Evolutionary conservation across 2,113 vertebrate genomes (phyloP).

Genomic region (Zosterops japonicus): DNA sequence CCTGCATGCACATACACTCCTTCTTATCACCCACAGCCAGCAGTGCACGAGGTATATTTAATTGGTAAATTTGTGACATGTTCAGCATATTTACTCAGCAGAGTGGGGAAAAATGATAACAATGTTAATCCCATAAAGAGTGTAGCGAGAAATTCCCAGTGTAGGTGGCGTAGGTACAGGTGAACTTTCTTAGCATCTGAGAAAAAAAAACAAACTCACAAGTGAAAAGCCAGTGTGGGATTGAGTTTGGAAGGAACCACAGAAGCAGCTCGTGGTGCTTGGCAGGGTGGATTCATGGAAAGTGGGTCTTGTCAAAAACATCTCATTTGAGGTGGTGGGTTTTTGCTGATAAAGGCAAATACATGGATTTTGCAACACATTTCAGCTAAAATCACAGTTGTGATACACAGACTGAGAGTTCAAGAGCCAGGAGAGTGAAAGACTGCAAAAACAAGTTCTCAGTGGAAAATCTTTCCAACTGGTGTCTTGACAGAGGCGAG

Average conservation of each 20-base stretch:
- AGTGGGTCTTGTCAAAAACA: background rate
- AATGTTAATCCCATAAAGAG: background rate
- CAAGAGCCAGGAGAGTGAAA: background rate
- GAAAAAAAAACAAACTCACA: accelerated
- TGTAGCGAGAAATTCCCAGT: accelerated
- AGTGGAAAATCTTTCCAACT: background rate
- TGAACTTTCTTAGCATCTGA: background rate
- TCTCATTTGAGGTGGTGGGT: background rate
- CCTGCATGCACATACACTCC: accelerated
- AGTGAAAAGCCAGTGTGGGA: background rate
- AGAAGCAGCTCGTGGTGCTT: background rate
- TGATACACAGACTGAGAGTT: background rate
- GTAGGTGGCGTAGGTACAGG: background rate
- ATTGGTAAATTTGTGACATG: background rate
- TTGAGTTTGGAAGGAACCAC: background rate
- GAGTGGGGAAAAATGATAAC: background rate
- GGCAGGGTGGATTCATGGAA: background rate
- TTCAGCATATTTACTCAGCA: background rate
- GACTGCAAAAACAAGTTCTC: background rate
- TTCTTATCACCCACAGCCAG: background rate
- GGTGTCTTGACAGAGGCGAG: background rate
- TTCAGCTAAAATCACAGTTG: background rate
- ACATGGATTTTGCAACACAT: background rate
- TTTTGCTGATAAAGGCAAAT: constrained; percentile 3
- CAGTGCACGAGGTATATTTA: accelerated